phyloP scores from a whole-genome alignment of 2,113 vertebrate species.

The Saimiri boliviensis region DNA sequence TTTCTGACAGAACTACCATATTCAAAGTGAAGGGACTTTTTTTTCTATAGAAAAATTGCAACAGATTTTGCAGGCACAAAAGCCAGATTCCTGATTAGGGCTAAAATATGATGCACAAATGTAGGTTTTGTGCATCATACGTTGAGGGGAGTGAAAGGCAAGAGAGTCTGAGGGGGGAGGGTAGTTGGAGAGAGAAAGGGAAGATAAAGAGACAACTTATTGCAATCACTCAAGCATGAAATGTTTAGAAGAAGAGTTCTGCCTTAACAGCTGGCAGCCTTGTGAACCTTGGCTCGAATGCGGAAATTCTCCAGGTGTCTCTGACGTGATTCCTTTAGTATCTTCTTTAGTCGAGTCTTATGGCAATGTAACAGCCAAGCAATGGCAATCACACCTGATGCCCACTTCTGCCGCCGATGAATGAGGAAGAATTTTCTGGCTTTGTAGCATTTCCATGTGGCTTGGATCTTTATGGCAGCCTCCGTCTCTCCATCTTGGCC shows the following conservation, averaged over 20 bases:
- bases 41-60: constrained; percentile 74
- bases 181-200: constrained; percentile 27
- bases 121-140: background rate
- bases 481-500: constrained; percentile 82
- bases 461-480: constrained; percentile 86
- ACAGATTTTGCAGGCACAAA: constrained; percentile 75
- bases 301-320: constrained; percentile 91
- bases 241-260: constrained; percentile 75
- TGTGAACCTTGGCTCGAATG: constrained; percentile 90
- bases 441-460: constrained; percentile 84
- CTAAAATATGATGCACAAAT: constrained; percentile 77
- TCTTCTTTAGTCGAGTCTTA: constrained; percentile 78
- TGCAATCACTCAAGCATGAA: constrained; percentile 73
- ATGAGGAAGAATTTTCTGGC: constrained; percentile 79
- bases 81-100: constrained; percentile 72
- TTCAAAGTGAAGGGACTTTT: constrained; percentile 72
- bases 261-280: constrained; percentile 78
- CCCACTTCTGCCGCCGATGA: constrained; percentile 84
- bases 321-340: constrained; percentile 85
- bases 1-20: constrained; percentile 78
- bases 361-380: constrained; percentile 85
- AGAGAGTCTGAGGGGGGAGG: background rate
- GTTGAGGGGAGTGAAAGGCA: constrained; percentile 46
- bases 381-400: constrained; percentile 84
- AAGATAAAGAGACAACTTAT: constrained; percentile 63